A percentile compares a stretch with the other conserved stretches of the same genome.
These are phyloP conservation scores for Peromyscus attwateri DNA, from an alignment of 2,797 vertebrate genomes.

Conservation along the genomic window DNA sequence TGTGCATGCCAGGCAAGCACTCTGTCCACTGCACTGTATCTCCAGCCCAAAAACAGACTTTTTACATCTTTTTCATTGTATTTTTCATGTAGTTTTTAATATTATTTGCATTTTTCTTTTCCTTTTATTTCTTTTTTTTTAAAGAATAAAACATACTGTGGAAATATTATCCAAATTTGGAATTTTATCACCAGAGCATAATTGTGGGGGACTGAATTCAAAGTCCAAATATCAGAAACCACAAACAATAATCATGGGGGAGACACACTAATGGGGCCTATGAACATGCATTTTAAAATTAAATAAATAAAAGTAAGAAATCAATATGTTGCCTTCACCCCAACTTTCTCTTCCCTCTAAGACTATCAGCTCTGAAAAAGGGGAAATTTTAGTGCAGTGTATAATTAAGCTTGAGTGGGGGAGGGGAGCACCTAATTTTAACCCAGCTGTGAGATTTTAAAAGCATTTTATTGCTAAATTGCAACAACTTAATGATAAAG, in stretches of 20 bases:
- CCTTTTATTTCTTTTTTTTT: no score
- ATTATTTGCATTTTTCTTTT: background rate
- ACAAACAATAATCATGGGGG: background rate
- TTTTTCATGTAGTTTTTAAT: background rate
- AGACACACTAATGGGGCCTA: background rate
- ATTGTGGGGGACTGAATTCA: background rate
- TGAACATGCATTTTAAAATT: slow-evolving; percentile 14
- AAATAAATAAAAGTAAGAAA: slow-evolving; percentile 3
- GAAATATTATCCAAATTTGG: background rate
- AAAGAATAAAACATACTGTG: background rate
- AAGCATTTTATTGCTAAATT: slow-evolving; percentile 67
- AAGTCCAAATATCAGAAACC: slow-evolving; percentile 5
- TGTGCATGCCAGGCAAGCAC: background rate
- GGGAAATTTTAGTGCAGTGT: slow-evolving; percentile 40
- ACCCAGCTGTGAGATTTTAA: slow-evolving; percentile 68
- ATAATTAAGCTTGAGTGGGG: slow-evolving; percentile 37
- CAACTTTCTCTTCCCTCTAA: background rate
- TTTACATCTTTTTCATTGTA: background rate
- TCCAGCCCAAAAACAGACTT: background rate
- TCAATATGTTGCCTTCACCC: slow-evolving; percentile 14
- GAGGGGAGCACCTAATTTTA: slow-evolving; percentile 59
- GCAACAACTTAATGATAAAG: slow-evolving; percentile 72
- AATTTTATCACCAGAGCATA: background rate
- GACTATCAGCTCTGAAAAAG: background rate
- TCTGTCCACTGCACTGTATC: background rate